phyloP scores from a whole-genome alignment of 2,113 vertebrate species.

The Nyctereutes procyonoides region DNA sequence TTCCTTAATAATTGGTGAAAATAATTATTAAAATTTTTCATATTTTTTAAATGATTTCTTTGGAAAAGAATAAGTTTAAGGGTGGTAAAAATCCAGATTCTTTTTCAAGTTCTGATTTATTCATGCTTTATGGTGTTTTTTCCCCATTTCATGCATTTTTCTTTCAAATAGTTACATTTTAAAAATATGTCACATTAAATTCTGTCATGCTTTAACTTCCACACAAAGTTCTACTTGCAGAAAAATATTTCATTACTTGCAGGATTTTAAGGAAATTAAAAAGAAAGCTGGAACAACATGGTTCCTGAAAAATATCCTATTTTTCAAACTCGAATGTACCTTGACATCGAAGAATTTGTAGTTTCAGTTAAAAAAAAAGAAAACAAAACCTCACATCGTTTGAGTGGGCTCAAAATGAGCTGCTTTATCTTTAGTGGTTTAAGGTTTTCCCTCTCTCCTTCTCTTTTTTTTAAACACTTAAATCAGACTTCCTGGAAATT shows the following conservation, averaged over 20 bases:
- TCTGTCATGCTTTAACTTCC: conserved; percentile 29
- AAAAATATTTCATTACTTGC: neutral
- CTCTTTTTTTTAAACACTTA: neutral
- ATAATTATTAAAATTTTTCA: neutral
- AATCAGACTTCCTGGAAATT: conserved; percentile 1
- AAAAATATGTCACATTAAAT: neutral
- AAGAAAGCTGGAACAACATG: neutral
- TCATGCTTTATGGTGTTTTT: neutral
- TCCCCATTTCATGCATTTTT: neutral
- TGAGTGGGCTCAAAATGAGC: neutral
- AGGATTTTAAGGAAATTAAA: conserved; percentile 17
- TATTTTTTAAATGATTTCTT: neutral
- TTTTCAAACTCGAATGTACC: conserved; percentile 30
- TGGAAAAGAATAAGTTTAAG: neutral
- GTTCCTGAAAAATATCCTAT: neutral
- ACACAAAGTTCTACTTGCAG: conserved; percentile 31
- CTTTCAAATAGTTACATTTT: conserved; percentile 21
- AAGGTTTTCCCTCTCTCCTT: neutral
- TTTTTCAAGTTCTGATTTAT: conserved; percentile 43
- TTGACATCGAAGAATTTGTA: neutral
- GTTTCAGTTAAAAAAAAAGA: neutral
- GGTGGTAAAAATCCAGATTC: neutral
- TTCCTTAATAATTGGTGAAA: neutral
- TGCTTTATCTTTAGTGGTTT: neutral
- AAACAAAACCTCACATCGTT: neutral